A percentile compares a stretch with the other conserved stretches of the same genome.
Conservation (phyloP, 2,113 vertebrate species). For the Pipa parva region DNA sequence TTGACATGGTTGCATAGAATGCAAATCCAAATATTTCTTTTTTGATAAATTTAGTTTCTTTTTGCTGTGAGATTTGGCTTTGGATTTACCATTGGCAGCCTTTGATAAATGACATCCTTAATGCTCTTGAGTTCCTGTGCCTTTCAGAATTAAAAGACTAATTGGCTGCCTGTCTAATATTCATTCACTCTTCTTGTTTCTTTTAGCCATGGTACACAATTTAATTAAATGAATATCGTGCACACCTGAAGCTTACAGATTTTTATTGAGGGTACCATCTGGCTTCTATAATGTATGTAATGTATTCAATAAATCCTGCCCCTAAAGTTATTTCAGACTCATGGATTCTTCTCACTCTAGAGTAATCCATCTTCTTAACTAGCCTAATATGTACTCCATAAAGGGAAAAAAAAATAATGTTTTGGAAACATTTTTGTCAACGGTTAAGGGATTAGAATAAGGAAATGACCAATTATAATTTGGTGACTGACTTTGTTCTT, state of each 20-base stretch:
- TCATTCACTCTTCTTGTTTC: slow-evolving; percentile 39
- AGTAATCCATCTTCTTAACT: background rate
- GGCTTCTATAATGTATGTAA: slow-evolving; percentile 37
- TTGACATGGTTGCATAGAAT: too few species aligned
- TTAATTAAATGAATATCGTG: slow-evolving; percentile 47
- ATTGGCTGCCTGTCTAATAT: slow-evolving; percentile 30
- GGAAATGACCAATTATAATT: slow-evolving; percentile 35
- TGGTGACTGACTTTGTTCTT: background rate
- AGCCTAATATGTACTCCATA: slow-evolving; percentile 15
- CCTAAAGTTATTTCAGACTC: background rate
- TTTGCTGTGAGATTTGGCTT: background rate
- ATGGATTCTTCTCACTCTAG: slow-evolving; percentile 1
- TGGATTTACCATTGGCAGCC: background rate
- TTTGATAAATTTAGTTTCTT: background rate
- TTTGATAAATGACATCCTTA: slow-evolving; percentile 24
- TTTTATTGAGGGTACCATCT: slow-evolving; percentile 44
- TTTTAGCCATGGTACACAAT: slow-evolving; percentile 38
- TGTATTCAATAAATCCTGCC: slow-evolving; percentile 29
- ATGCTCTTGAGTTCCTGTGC: slow-evolving; percentile 2
- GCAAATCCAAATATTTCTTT: slow-evolving; percentile 3
- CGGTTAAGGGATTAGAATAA: slow-evolving; percentile 12
- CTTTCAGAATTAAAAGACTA: slow-evolving; percentile 17
- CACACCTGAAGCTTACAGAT: slow-evolving; percentile 42
- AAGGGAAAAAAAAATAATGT: slow-evolving; percentile 11
- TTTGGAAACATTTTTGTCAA: slow-evolving; percentile 29